Evolutionary conservation across 2,113 vertebrate species (phyloP).

Genomic region (Siniperca knerii): DNA sequence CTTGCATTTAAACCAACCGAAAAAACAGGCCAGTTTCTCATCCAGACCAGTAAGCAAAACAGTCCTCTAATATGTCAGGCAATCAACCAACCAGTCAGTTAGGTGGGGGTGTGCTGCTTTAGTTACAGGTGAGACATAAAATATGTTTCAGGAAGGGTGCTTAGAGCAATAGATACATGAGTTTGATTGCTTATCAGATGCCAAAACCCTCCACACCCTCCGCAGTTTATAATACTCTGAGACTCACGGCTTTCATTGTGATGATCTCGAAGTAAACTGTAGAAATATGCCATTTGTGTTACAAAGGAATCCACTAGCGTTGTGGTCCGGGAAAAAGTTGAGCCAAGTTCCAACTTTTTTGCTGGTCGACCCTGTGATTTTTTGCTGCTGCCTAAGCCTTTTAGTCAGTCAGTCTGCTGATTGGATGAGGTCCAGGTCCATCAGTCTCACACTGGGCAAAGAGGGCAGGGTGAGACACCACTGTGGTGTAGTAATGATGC

Average conservation of each 20-base stretch:
- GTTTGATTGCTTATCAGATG: background rate
- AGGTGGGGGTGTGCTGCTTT: background rate
- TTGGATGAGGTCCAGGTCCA: slow-evolving; percentile 23
- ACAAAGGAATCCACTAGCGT: too few species aligned
- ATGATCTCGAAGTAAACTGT: background rate
- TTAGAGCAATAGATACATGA: background rate
- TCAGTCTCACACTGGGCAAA: background rate
- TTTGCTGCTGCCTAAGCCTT: background rate
- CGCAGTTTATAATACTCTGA: background rate
- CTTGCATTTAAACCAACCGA: background rate
- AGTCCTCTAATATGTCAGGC: background rate
- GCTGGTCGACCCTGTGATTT: too few species aligned
- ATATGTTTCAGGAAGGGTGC: background rate
- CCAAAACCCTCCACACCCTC: background rate
- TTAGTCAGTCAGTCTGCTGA: background rate
- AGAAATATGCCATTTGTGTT: background rate
- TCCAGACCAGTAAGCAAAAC: background rate
- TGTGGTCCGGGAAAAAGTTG: too few species aligned
- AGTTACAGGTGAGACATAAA: too few species aligned
- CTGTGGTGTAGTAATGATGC: background rate
- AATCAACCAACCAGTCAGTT: background rate
- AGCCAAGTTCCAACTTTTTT: too few species aligned
- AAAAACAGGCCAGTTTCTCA: background rate
- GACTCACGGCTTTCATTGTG: background rate
- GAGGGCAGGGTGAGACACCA: background rate